Percentiles rank a stretch among this genome's conserved stretches.
phyloP scores from a whole-genome alignment of 2,888 invertebrate species.

The Steinernema scapterisci region DNA sequence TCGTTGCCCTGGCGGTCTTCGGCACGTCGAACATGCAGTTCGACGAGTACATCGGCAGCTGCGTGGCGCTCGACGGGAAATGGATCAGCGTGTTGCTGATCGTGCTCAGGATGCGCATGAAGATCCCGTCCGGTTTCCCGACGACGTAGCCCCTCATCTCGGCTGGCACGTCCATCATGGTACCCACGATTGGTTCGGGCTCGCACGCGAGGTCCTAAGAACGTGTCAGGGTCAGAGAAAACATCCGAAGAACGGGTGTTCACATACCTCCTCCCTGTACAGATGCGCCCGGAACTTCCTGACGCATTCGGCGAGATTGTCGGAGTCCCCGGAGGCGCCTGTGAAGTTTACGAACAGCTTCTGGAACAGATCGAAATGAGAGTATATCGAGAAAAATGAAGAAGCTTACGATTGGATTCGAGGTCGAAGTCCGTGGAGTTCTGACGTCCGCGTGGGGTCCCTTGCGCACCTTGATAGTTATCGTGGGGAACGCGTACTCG shows the following conservation, averaged over 20 bases:
- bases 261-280: background rate
- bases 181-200: background rate
- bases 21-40: background rate
- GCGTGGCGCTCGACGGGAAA: background rate
- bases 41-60: background rate
- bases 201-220: background rate
- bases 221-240: background rate
- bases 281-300: background rate
- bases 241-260: background rate
- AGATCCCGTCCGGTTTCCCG: background rate
- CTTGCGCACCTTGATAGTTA: background rate
- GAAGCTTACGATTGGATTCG: no score
- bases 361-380: background rate
- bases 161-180: background rate
- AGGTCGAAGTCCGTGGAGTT: no score
- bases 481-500: background rate
- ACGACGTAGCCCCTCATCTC: slow-evolving; percentile 5
- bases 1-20: background rate
- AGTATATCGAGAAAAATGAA: no score
- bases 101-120: slow-evolving; percentile 3
- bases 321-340: background rate
- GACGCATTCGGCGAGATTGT: background rate
- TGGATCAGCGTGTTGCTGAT: slow-evolving; percentile 10
- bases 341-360: background rate
- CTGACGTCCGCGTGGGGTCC: background rate